These are phyloP conservation scores for Pelecanus crispus DNA, from an alignment of 2,113 vertebrate genomes.

Conservation along the genomic window DNA sequence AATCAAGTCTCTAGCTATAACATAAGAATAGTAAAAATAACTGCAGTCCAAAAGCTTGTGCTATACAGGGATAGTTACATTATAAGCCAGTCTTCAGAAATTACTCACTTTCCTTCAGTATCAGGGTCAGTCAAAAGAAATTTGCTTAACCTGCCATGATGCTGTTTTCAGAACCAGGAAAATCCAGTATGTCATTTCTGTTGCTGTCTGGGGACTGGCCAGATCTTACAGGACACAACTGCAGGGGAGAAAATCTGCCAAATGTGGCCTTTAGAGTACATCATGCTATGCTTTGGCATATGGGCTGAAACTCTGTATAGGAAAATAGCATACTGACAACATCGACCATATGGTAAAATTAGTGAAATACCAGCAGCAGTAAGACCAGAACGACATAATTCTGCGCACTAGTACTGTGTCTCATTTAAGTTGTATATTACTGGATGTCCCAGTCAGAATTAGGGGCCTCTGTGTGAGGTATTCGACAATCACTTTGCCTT, in stretches of 20 bases:
- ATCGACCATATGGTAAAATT: background rate
- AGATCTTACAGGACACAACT: background rate
- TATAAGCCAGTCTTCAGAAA: background rate
- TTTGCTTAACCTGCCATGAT: background rate
- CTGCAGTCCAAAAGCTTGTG: background rate
- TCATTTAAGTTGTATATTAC: background rate
- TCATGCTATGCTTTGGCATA: background rate
- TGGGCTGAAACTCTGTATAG: background rate
- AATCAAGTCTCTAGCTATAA: background rate
- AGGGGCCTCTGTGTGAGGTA: background rate
- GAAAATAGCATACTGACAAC: background rate
- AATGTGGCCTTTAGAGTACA: background rate
- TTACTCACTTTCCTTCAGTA: background rate
- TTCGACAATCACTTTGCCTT: conserved; percentile 18
- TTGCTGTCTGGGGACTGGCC: background rate
- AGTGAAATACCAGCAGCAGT: background rate
- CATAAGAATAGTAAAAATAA: background rate
- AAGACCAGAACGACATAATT: background rate
- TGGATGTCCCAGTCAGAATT: background rate
- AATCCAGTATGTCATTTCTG: background rate
- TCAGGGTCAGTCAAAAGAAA: background rate
- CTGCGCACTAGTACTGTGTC: background rate
- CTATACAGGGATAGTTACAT: background rate
- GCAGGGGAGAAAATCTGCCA: background rate
- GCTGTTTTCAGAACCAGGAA: background rate